These are phyloP conservation scores for Halcyon senegalensis DNA, from an alignment of 2,113 vertebrate species.

Conservation along the genomic window DNA sequence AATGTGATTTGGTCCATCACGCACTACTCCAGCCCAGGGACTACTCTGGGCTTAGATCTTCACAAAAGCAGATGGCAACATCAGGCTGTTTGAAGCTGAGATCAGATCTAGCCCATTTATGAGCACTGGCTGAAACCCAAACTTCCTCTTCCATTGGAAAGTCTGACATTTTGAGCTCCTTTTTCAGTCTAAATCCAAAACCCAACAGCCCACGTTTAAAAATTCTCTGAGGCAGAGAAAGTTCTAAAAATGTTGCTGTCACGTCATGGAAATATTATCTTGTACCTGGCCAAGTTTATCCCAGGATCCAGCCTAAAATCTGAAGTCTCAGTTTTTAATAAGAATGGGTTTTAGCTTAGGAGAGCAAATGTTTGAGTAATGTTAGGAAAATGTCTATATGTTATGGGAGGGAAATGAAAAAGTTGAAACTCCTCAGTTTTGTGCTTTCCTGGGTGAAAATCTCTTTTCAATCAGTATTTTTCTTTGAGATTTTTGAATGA, in stretches of 20 bases:
- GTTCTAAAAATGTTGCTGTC: background rate
- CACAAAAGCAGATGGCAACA: background rate
- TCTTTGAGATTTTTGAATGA: background rate
- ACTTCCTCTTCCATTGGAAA: background rate
- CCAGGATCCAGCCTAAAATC: background rate
- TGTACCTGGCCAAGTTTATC: background rate
- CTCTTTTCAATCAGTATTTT: background rate
- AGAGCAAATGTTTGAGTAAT: background rate
- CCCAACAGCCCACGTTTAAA: background rate
- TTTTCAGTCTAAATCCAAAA: background rate
- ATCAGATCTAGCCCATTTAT: background rate
- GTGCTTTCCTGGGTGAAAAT: background rate
- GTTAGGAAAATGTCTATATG: background rate
- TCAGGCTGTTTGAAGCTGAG: background rate
- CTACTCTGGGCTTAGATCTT: background rate
- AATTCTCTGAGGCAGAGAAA: background rate
- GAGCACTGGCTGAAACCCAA: background rate
- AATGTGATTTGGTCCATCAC: background rate
- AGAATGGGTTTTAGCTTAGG: background rate
- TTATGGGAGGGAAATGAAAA: background rate
- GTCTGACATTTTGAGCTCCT: background rate
- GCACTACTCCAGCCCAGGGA: background rate
- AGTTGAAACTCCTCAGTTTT: background rate
- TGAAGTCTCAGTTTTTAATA: background rate
- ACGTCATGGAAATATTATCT: background rate